phyloP scores from a whole-genome alignment of 2,113 vertebrate species.

The Psephotus haematonotus region DNA sequence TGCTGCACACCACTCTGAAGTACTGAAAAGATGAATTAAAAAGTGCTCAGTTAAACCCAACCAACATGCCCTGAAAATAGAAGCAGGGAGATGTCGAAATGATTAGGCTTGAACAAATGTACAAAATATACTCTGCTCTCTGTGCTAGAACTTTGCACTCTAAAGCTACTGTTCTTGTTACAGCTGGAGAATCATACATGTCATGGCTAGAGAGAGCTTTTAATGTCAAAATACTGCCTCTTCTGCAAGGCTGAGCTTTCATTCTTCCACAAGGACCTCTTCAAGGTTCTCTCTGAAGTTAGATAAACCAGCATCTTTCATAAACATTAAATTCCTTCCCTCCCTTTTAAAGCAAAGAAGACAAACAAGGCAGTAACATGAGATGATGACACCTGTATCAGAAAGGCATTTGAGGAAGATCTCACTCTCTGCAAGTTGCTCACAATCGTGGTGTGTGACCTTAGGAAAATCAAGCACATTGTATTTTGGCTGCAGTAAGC shows the following conservation, averaged over 20 bases:
- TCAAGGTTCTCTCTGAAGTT: neutral
- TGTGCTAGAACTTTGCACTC: neutral
- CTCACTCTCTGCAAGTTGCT: neutral
- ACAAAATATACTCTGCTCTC: neutral
- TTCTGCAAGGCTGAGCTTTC: neutral
- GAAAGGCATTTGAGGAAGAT: neutral
- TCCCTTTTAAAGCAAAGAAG: neutral
- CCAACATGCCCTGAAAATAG: neutral
- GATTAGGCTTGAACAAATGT: neutral
- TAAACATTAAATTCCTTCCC: neutral
- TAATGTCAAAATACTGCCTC: neutral
- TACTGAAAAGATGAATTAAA: neutral
- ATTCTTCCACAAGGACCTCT: neutral
- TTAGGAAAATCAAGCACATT: neutral
- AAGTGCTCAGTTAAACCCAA: neutral
- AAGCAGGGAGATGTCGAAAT: neutral
- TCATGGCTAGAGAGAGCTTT: neutral
- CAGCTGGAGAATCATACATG: neutral
- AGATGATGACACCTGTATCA: neutral
- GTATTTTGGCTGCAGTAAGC: neutral
- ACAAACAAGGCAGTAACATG: neutral
- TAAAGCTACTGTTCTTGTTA: neutral
- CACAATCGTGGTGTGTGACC: neutral
- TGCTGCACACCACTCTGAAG: neutral
- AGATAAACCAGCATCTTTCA: neutral